These are phyloP conservation scores for Tridacna crocea DNA, from an alignment of 2,888 invertebrate genomes.

Conservation along the genomic window DNA sequence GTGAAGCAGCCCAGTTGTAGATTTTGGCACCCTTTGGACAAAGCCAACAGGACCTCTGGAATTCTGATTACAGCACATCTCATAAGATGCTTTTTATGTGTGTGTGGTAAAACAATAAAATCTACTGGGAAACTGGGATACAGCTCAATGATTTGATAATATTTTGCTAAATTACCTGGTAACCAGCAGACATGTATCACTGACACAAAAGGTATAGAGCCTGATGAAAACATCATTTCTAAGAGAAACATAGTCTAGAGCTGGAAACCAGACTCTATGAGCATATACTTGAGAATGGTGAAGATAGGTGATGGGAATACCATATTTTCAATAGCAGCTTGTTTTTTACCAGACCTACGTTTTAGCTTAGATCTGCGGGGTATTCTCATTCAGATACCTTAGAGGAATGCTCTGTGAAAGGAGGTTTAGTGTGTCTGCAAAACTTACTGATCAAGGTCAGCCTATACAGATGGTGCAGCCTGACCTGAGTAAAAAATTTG, in stretches of 20 bases:
- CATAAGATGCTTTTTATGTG: background rate
- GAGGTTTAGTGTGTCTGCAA: no score
- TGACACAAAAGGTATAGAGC: conserved; percentile 11
- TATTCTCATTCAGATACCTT: no score
- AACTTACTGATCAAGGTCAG: no score
- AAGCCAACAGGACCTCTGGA: background rate
- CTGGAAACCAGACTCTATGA: conserved; percentile 1
- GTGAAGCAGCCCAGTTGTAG: no score
- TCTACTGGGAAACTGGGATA: background rate
- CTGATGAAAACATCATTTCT: conserved; percentile 23
- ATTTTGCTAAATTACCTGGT: conserved; percentile 5
- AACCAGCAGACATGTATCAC: conserved; percentile 1
- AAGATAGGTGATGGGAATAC: background rate
- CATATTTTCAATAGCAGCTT: background rate
- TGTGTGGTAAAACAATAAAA: conserved; percentile 4
- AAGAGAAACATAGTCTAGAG: background rate
- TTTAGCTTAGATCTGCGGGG: no score
- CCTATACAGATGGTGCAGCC: no score
- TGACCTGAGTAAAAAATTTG: no score
- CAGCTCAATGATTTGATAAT: conserved; percentile 14
- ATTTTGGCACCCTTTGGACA: no score
- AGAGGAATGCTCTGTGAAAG: no score
- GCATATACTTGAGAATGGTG: background rate
- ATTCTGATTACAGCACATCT: background rate
- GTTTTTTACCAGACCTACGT: no score